Base-by-base conservation (phyloP, 2,888 invertebrate species). In the Blastobasis adustella region DNA sequence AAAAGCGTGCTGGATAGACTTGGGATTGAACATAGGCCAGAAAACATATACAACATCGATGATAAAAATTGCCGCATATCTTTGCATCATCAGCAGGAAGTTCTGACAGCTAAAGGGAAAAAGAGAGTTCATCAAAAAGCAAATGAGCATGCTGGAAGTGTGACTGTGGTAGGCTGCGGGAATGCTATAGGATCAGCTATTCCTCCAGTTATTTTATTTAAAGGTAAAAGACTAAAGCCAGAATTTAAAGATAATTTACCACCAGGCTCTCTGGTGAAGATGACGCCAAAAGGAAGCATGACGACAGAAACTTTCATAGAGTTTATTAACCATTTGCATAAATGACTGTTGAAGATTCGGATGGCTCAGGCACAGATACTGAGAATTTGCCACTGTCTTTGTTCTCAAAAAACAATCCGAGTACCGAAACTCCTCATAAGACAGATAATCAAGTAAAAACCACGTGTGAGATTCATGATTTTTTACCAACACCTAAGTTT, bases 401-500 rank as follows among this genome's bases (percentile, higher is more conserved):
- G 55, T 55, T 58, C 50, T 57, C 53, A 55, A 57, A 53, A 54
- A 57, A 58, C 46, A 52, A 56, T 56, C 54, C 52, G 53, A 56
- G 56, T 54, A 6, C 54, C 55, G 55, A 46, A 55, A 58, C 56
- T 57, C 58, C 55, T 55, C 48, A 55, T 38, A 58, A 58, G 50
- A 51, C 49, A 56, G 53, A 58, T 45, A 54, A 49, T 49, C 53
- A 50, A 50, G 49, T 44, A 8, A 6, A 40, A 54, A 54, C 52
- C 51, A 51, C 46, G 45, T 54, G 54, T 60, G 57, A 60, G 52
- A 47, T 58, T 54, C 57, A 60, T 60, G 54, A 55, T 49, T 54
- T 60, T 58, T 58, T 60, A 58, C 58, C 60, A 52, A 58, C 57
- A 40, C 57, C 58, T 52, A 60, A 57, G 46, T 59, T 61, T 54